phyloP scores from a whole-genome alignment of 2,797 vertebrate genomes.

The Atherinosoma microstoma region DNA sequence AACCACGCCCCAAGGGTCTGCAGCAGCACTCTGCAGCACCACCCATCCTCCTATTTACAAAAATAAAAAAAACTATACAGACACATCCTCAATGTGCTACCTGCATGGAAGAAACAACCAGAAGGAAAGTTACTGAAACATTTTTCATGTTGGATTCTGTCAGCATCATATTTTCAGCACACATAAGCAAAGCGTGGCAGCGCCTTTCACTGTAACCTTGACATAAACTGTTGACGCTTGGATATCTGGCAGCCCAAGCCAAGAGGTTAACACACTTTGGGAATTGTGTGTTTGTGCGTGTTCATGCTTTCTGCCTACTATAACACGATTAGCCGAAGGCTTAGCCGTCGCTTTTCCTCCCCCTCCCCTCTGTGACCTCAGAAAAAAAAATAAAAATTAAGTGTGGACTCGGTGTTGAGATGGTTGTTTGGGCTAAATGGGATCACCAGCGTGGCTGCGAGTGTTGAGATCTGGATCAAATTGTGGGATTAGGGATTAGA shows the following conservation, averaged over 20 bases:
- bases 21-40: constrained; percentile 11
- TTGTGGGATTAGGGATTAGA: constrained; percentile 64
- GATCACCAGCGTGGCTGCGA: constrained; percentile 39
- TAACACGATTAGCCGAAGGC: constrained; percentile 73
- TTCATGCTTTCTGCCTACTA: constrained; percentile 41
- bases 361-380: constrained; percentile 45
- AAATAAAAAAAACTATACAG: constrained; percentile 8
- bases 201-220: constrained; percentile 69
- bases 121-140: not conserved
- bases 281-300: constrained; percentile 18
- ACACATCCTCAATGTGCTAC: not conserved
- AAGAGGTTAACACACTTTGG: constrained; percentile 70
- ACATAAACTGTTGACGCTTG: constrained; percentile 71
- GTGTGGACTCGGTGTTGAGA: not conserved
- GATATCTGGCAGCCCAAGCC: constrained; percentile 60
- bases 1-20: constrained; percentile 19
- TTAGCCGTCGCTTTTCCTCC: constrained; percentile 68
- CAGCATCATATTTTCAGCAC: constrained; percentile 18
- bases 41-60: constrained; percentile 1
- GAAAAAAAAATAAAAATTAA: constrained; percentile 17
- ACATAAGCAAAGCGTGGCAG: not conserved
- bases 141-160: constrained; percentile 36
- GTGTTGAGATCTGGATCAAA: constrained; percentile 60
- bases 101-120: constrained; percentile 9
- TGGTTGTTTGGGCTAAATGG: constrained; percentile 46